Conservation (phyloP, 2,113 vertebrate species). For the Agelaius phoeniceus region DNA sequence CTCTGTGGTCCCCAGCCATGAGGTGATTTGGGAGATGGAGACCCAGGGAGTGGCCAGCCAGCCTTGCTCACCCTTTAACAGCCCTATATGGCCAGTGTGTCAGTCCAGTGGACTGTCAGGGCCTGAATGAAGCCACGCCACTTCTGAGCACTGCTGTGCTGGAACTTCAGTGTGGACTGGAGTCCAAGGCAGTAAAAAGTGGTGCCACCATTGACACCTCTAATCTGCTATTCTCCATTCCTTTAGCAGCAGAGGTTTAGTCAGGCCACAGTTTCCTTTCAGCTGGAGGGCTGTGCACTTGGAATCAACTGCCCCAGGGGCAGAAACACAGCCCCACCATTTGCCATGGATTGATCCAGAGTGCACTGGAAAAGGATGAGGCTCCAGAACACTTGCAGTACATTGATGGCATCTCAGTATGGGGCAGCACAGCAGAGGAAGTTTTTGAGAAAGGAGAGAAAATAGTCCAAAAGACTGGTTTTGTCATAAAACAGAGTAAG, state of each 20-base stretch:
- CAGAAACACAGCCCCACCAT: background rate
- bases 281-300: background rate
- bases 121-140: background rate
- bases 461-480: background rate
- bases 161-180: background rate
- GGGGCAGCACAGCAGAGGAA: background rate
- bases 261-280: background rate
- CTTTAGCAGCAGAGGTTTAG: background rate
- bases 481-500: too few relatives aligned
- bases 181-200: background rate
- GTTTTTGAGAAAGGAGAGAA: background rate
- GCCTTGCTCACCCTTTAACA: background rate
- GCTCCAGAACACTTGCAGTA: background rate
- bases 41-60: background rate
- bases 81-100: background rate
- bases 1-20: background rate
- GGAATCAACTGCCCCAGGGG: background rate
- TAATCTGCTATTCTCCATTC: background rate
- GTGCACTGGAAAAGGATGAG: background rate
- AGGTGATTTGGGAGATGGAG: background rate
- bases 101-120: background rate
- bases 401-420: too few relatives aligned
- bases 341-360: background rate
- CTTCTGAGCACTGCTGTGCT: background rate
- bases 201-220: background rate